Base-by-base conservation (phyloP, 2,797 vertebrate genomes). In the Liasis olivaceus region DNA sequence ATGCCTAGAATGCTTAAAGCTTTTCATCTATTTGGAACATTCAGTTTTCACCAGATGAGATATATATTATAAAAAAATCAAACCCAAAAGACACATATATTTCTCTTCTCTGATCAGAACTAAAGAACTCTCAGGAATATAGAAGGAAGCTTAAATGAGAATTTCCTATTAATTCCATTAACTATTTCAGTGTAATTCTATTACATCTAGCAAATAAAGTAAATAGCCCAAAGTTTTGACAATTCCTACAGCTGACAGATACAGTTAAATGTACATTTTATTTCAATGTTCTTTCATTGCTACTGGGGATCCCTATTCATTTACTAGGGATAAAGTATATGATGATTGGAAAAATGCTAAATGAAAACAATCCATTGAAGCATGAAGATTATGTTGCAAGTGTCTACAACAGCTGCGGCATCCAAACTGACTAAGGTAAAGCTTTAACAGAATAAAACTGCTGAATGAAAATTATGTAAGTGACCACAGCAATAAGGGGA, bases 81-180 rank as follows among this genome's bases (percentile, higher is more conserved):
- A 88, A 90, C 87, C 91, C 88, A 96, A 94, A 77, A 96, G 93
- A 7, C 58, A 91, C 63, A n/a, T 84, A 58, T 93, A 94, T 11
- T 92, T 93, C 93, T 62, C 54, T 94, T 94, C 51, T 91, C 64
- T 94, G 95, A 96, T 92, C 58, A 95, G 94, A 95, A 58, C 84
- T 90, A 60, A 92, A 88, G 51, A 59, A 92, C 62, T 93, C 86
- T 85, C 92, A 93, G 94, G 54, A 59, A 90, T 93, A 91, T 95
- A 95, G 81, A 91, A 54, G 87, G 90, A 92, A 93, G n/a, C 88
- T 77, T 94, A 89, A 91, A n/a, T 89, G 94, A 89, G 95, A 94
- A 92, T 64, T 81, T 93, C 64, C 31, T 91, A 72, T 90, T 93
- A 94, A 93, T 89, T 93, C 93, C 69, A 89, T 93, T 92, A 85